A percentile compares a stretch with the other conserved stretches of the same genome.
Evolutionary conservation across 1,140 invertebrate species (phyloP).

Genomic region (Cydia splendana): DNA sequence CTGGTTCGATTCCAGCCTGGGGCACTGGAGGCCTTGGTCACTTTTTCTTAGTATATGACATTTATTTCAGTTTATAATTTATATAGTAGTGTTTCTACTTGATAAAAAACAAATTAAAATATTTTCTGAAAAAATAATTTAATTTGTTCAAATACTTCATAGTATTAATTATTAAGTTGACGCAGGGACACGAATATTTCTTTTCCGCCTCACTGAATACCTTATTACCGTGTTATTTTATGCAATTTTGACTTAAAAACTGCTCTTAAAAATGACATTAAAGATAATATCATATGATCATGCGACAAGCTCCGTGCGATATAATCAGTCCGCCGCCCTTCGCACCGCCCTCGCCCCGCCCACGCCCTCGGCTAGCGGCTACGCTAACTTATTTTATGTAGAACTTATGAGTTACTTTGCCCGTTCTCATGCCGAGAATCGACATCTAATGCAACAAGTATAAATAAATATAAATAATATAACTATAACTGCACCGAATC

Average conservation of each 20-base stretch:
- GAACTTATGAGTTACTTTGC: background rate
- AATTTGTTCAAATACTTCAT: too few relatives aligned
- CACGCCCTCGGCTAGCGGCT: background rate
- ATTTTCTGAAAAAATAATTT: too few relatives aligned
- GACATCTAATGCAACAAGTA: background rate
- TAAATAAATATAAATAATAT: background rate
- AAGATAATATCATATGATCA: constrained; percentile 1
- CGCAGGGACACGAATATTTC: too few relatives aligned
- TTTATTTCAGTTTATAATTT: too few relatives aligned
- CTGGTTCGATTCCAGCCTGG: too few relatives aligned
- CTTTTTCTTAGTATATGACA: too few relatives aligned
- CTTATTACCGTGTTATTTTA: background rate
- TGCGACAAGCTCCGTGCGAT: constrained; percentile 7
- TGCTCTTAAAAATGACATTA: constrained; percentile 6
- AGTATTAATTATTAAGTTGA: too few relatives aligned
- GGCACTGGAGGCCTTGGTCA: too few relatives aligned
- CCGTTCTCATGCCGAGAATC: background rate
- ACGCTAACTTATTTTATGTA: background rate
- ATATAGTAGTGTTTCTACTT: too few relatives aligned
- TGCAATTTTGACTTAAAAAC: background rate
- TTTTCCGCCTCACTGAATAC: too few relatives aligned
- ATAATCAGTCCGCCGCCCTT: background rate
- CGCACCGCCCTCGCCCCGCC: background rate
- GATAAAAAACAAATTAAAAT: too few relatives aligned
- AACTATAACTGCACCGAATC: too few relatives aligned